Evolutionary conservation across 1,140 invertebrate genomes (phyloP), one percentile per base, ranked within the genome.

Genomic region (Drosophila nebulosa): DNA sequence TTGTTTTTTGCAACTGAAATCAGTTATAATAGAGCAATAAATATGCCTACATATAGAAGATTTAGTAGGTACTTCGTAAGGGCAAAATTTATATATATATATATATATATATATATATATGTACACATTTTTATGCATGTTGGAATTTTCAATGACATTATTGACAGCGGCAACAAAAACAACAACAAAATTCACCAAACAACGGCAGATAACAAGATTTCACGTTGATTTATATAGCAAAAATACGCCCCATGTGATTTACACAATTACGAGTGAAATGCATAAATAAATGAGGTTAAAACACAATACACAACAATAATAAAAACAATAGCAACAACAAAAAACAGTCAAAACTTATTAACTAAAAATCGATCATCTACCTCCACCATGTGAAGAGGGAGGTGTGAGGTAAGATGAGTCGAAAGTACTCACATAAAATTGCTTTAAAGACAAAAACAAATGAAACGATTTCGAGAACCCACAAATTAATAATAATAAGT

Each of bases 361-460:
- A 55, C 55, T 73, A 74, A 74, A 66, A 60, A 56, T 24, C 51
- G 35, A 42, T 51, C 52, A 73, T 73, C 64, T 69, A 24, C 62
- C 22, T 7, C 51, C 51, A 53, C n/a, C 6, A 46, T 18, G 16
- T 16, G 4, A n/a, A n/a, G n/a, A n/a, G n/a, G n/a, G n/a, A n/a
- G n/a, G n/a, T n/a, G n/a, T n/a, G n/a, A n/a, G n/a, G n/a, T n/a
- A n/a, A 3, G 39, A 2, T 46, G 16, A 21, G 5, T 66, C 64
- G 35, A 71, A 36, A 68, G 64, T 74, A 74, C 71, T 74, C 71
- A 74, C 71, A 74, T 74, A 74, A 74, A 74, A 72, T 74, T 74
- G 69, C 46, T 60, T 74, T 61, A 66, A 60, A 74, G 71, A 55
- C 52, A 55, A 30, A 55, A 55, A 55, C 52, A 55, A 58, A 26